Base-by-base conservation (phyloP, 2,113 vertebrate species). In the Mirounga angustirostris region DNA sequence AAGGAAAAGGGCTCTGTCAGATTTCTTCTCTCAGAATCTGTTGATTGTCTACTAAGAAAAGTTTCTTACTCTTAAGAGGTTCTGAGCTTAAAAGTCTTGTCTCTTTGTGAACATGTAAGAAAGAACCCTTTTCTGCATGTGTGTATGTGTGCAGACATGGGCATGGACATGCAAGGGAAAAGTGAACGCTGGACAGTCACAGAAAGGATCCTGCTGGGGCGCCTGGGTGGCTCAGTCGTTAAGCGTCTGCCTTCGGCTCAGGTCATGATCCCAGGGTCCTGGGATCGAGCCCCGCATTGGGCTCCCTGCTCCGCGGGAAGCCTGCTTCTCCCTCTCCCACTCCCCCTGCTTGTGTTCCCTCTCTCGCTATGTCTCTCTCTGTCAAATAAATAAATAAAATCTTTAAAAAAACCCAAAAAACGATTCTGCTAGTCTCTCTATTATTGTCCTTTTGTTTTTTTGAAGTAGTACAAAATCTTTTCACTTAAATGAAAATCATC, bases 21-120 rank as follows among this genome's bases (percentile, higher is more conserved):
- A 61, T 94, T 67, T 92, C 71, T 89, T 79, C 74, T 18, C 81
- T 88, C 86, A 28, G 91, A 86, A 63, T 74, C 76, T 56, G 21
- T 36, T 96, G 90, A 79, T 24, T 16, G 59, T 92, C 92, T 93
- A 89, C 73, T 67, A 93, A 96, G 95, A 95, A 97, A 96, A 91
- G 40, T 86, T 95, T 91, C 88, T 93, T 63, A 50, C 69, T 28
- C 33, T 95, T 56, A 80, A 90, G 84, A 97, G n/a, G 78, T 82
- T 93, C 88, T 96, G 85, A 97, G 46, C 69, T 82, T 90, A 24
- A 92, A 67, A 79, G 56, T 89, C 87, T 76, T 13, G 19, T 92
- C 3, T 80, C 69, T 92, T 89, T 95, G 94, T 89, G 83, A 92
- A 40, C 71, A 87, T 12, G 36, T 24, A 58, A 93, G 84, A 86